phyloP scores from a whole-genome alignment of 2,797 vertebrate genomes.

The Pseudochromis fuscus region DNA sequence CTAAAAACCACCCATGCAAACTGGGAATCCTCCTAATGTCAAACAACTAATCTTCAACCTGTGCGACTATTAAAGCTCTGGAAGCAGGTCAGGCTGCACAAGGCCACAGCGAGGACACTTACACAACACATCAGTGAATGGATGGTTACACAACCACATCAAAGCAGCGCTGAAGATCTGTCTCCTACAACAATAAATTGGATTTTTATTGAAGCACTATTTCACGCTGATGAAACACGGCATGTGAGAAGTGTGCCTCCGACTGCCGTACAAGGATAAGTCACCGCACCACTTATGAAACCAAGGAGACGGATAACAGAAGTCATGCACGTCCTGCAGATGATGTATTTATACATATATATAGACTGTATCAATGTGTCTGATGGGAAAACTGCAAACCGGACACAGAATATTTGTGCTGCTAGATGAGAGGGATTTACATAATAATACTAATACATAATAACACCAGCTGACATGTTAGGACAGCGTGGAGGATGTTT shows the following conservation, averaged over 20 bases:
- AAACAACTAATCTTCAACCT: slow-evolving; percentile 42
- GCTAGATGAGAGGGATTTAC: too few relatives aligned
- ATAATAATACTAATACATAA: too few relatives aligned
- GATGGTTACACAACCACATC: slow-evolving; percentile 24
- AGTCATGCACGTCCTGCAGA: not conserved
- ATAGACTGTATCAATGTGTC: too few relatives aligned
- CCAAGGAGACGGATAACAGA: not conserved
- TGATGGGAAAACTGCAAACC: too few relatives aligned
- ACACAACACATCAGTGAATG: slow-evolving; percentile 36
- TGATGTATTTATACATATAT: too few relatives aligned
- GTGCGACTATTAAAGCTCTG: slow-evolving; percentile 14
- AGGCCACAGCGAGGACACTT: slow-evolving; percentile 35
- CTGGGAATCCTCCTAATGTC: slow-evolving; percentile 40
- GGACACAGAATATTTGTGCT: too few relatives aligned
- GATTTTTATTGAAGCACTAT: slow-evolving; percentile 39
- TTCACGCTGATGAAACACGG: slow-evolving; percentile 12
- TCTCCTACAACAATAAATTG: slow-evolving; percentile 5
- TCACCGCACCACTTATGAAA: slow-evolving; percentile 25
- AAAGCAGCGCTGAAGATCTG: slow-evolving; percentile 9
- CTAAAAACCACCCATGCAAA: slow-evolving; percentile 6
- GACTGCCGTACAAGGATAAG: slow-evolving; percentile 30
- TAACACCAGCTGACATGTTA: slow-evolving; percentile 25
- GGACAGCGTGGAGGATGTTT: slow-evolving; percentile 26
- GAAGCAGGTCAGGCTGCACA: not conserved
- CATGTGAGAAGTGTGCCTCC: not conserved